phyloP scores from a whole-genome alignment of 2,888 invertebrate genomes.

The Pristionchus mayeri region DNA sequence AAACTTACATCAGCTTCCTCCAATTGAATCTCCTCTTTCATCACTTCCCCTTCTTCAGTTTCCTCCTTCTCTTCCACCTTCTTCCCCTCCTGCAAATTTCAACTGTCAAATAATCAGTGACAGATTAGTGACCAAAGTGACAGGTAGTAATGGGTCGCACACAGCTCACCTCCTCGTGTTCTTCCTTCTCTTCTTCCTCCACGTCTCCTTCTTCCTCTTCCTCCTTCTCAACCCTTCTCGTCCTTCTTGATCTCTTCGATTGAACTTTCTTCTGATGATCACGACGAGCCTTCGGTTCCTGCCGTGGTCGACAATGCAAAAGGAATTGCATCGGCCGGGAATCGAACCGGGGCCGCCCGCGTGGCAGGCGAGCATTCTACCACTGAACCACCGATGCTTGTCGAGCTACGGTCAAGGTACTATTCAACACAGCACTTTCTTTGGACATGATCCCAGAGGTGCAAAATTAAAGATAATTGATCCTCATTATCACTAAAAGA shows the following conservation, averaged over 20 bases:
- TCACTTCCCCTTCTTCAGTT: slow-evolving; percentile 12
- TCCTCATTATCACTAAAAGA: not conserved
- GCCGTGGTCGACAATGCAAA: not conserved
- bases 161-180: slow-evolving; percentile 4
- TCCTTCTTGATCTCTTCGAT: not conserved
- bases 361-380: slow-evolving; percentile 75
- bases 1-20: not conserved
- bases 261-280: not conserved
- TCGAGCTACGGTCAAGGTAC: not conserved
- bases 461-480: not conserved
- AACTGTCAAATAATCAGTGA: not conserved
- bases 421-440: not conserved
- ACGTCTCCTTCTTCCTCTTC: slow-evolving; percentile 22
- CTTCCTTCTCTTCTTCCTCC: slow-evolving; percentile 45
- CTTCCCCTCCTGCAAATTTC: not conserved
- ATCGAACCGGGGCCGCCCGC: slow-evolving; percentile 74
- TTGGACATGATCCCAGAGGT: not conserved
- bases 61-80: slow-evolving; percentile 26
- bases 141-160: not conserved
- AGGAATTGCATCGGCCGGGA: slow-evolving; percentile 23
- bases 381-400: slow-evolving; percentile 72
- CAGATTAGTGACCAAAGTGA: no score
- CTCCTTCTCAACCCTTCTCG: slow-evolving; percentile 10
- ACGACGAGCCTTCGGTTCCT: slow-evolving; percentile 23
- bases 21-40: not conserved